phyloP scores from a whole-genome alignment of 2,888 invertebrate genomes.

The Stenoptilia bipunctidactyla region DNA sequence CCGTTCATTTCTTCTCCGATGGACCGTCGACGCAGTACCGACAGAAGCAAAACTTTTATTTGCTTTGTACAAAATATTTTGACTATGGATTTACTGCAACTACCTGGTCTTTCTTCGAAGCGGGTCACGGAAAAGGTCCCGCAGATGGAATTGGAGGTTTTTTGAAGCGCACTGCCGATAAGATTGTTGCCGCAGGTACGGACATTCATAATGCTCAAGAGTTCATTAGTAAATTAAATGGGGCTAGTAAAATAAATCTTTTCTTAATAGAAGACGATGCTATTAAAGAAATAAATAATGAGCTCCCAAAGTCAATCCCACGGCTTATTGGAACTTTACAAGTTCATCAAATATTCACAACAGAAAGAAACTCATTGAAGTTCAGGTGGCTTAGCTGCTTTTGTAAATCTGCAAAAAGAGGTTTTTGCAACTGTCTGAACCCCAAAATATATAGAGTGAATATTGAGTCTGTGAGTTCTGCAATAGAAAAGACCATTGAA shows the following conservation, averaged over 20 bases:
- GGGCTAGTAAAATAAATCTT: background rate
- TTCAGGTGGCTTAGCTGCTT: background rate
- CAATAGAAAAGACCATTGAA: no score
- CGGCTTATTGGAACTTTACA: conserved; percentile 1
- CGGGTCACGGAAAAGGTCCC: conserved; percentile 1
- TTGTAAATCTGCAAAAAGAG: background rate
- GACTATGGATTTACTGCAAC: background rate
- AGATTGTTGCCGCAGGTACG: background rate
- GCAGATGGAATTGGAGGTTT: conserved; percentile 3
- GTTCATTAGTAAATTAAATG: background rate
- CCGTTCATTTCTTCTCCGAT: conserved; percentile 2
- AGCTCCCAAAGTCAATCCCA: background rate
- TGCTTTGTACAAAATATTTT: no score
- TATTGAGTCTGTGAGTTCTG: background rate
- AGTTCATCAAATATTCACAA: background rate
- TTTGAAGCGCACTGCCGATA: background rate
- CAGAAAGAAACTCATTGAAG: background rate
- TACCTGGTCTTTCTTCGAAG: conserved; percentile 2
- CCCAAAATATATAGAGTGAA: background rate
- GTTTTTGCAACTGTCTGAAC: background rate
- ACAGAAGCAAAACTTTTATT: conserved; percentile 1
- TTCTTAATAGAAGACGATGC: background rate
- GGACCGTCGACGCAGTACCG: conserved; percentile 1
- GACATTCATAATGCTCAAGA: background rate
- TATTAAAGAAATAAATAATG: no score